Conservation (phyloP, 2,888 invertebrate genomes). For the Incurvaria masculella region DNA sequence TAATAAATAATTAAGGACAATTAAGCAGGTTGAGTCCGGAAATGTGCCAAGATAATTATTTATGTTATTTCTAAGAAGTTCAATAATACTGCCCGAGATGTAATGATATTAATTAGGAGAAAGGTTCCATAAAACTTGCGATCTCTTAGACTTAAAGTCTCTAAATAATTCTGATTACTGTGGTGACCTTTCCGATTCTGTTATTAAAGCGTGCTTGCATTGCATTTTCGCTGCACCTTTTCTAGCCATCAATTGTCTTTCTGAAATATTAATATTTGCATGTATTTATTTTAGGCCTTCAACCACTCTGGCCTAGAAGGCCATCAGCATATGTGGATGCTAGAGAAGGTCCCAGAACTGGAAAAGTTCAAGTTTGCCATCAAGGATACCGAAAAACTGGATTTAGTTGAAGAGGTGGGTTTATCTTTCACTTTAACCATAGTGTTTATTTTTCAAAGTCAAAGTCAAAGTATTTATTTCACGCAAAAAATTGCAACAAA, state of each 20-base stretch:
- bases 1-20: too few species aligned
- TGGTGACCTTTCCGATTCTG: neutral
- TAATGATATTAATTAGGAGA: neutral
- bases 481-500: too few species aligned
- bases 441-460: too few species aligned
- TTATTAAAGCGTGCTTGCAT: neutral
- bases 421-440: too few species aligned
- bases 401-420: conserved; percentile 54
- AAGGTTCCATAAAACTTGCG: too few species aligned
- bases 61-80: too few species aligned
- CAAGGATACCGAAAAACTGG: conserved; percentile 55
- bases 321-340: conserved; percentile 73
- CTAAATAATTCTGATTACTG: neutral
- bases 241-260: neutral
- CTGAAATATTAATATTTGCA: conserved; percentile 5
- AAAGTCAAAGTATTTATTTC: too few species aligned
- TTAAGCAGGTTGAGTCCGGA: too few species aligned
- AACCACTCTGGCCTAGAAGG: conserved; percentile 65
- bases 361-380: conserved; percentile 68
- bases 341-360: conserved; percentile 65
- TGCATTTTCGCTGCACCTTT: conserved; percentile 4
- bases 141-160: too few species aligned
- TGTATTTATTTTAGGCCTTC: conserved; percentile 61
- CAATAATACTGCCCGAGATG: too few species aligned
- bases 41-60: too few species aligned